Conservation (phyloP, 2,113 vertebrate species). For the Coregonus clupeaformis region DNA sequence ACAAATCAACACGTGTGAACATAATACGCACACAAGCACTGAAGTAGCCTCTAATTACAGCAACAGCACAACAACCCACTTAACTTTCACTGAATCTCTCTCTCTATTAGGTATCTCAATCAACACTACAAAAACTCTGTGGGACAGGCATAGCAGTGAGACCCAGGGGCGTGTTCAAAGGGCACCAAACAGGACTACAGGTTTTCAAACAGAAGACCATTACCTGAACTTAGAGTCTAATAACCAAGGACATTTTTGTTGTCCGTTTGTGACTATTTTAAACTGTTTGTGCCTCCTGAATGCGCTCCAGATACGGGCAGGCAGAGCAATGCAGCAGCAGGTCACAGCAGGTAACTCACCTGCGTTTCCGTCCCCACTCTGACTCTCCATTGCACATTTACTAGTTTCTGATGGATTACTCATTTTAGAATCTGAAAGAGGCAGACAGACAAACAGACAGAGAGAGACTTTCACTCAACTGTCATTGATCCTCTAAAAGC, state of each 20-base stretch:
- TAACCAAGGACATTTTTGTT: too few relatives aligned
- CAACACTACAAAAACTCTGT: too few relatives aligned
- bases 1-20: too few relatives aligned
- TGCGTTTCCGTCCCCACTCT: conserved; percentile 87
- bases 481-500: background rate
- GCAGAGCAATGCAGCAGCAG: conserved; percentile 6
- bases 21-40: conserved; percentile 27
- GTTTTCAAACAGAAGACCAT: too few relatives aligned
- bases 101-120: too few relatives aligned
- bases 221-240: too few relatives aligned
- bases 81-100: too few relatives aligned
- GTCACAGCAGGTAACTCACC: conserved; percentile 74
- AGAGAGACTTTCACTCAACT: conserved; percentile 42
- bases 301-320: background rate
- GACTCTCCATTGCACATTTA: conserved; percentile 94
- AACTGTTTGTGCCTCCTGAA: background rate
- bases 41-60: too few relatives aligned
- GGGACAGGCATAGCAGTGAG: background rate
- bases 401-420: conserved; percentile 95
- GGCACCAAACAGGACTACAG: background rate
- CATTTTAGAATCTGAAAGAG: conserved; percentile 95
- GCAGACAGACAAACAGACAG: conserved; percentile 55
- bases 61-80: too few relatives aligned
- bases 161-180: background rate
- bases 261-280: background rate